Conservation (phyloP, 2,888 invertebrate genomes). For the Microctonus aethiopoides region DNA sequence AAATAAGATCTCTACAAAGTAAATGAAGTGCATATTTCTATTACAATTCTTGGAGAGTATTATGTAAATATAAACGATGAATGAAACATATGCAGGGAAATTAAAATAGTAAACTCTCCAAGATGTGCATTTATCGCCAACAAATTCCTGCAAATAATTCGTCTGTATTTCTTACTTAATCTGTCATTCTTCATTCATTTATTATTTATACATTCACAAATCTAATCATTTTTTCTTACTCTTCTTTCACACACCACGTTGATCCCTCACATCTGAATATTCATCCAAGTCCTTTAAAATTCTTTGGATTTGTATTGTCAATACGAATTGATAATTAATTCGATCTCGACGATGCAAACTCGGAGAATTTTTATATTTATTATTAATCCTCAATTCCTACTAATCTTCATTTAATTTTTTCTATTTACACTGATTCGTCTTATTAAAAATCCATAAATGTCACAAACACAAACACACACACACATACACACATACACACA, state of each 20-base stretch:
- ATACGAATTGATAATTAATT: not conserved
- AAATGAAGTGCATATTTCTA: not conserved
- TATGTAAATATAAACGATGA: slow-evolving; percentile 7
- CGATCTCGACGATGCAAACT: not conserved
- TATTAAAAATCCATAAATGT: not conserved
- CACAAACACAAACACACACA: slow-evolving; percentile 4
- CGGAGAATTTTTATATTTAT: not conserved
- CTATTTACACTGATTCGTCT: not conserved
- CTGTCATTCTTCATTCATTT: slow-evolving; percentile 20
- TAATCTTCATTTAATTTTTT: not conserved
- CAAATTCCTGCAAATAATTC: slow-evolving; percentile 14
- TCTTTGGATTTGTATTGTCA: not conserved
- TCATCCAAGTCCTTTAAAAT: not conserved
- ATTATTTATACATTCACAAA: slow-evolving; percentile 48
- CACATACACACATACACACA: too few relatives aligned
- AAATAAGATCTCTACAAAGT: slow-evolving; percentile 19
- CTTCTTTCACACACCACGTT: slow-evolving; percentile 43
- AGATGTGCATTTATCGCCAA: not conserved
- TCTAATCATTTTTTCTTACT: slow-evolving; percentile 32
- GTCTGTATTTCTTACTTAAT: slow-evolving; percentile 12
- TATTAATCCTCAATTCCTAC: not conserved
- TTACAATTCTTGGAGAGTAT: not conserved
- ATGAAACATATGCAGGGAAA: not conserved
- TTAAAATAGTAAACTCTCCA: not conserved
- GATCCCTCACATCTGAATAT: not conserved